phyloP scores from a whole-genome alignment of 2,797 vertebrate species.

The Parotocinclus haroldoi region DNA sequence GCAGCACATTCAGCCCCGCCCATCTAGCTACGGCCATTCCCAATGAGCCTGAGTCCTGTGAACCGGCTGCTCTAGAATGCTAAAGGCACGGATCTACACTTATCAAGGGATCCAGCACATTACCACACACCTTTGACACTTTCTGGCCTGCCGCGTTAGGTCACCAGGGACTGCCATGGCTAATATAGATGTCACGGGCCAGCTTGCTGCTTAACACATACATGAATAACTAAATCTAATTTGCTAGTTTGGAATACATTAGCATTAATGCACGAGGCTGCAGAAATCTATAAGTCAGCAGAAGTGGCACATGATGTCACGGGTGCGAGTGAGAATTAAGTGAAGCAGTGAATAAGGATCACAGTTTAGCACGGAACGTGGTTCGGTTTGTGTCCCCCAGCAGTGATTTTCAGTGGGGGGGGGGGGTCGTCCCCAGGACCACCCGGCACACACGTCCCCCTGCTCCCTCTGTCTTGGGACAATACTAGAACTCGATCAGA shows the following conservation, averaged over 20 bases:
- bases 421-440: too few relatives aligned
- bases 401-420: too few relatives aligned
- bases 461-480: too few relatives aligned
- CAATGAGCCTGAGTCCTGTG: not conserved
- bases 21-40: slow-evolving; percentile 23
- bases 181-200: slow-evolving; percentile 37
- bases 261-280: slow-evolving; percentile 39
- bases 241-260: slow-evolving; percentile 33
- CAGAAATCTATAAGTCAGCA: slow-evolving; percentile 35
- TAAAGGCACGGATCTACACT: too few relatives aligned
- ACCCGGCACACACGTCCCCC: too few relatives aligned
- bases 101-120: not conserved
- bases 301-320: not conserved
- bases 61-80: not conserved
- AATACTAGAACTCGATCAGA: too few relatives aligned
- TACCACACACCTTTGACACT: not conserved
- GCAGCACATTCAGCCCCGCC: slow-evolving; percentile 1
- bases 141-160: not conserved
- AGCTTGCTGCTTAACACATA: slow-evolving; percentile 20
- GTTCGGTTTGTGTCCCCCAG: too few relatives aligned
- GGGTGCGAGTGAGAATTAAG: too few relatives aligned
- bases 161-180: slow-evolving; percentile 23
- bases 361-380: too few relatives aligned
- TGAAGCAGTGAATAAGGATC: too few relatives aligned
- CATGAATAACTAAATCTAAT: slow-evolving; percentile 38